A percentile compares a stretch with the other conserved stretches of the same genome.
Conservation (phyloP, 2,113 vertebrate genomes). For the Globicephala melas region DNA sequence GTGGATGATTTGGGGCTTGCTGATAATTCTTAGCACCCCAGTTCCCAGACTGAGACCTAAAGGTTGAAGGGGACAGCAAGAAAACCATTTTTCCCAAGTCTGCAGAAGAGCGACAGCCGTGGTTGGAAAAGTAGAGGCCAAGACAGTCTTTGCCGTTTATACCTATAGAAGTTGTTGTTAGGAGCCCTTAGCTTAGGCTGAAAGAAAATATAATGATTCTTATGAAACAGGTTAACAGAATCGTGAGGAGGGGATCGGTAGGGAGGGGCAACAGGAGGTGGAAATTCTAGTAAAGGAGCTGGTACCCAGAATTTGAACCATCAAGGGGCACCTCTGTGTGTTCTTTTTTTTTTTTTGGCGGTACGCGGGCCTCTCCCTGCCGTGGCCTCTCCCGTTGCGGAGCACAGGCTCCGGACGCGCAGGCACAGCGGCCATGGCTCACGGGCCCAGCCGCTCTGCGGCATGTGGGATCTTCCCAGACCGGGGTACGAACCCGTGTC, state of each 20-base stretch:
- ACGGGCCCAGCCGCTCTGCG: rapidly evolving
- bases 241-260: neutral
- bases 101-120: neutral
- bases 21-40: neutral
- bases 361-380: too few relatives aligned
- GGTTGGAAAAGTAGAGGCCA: neutral
- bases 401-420: too few relatives aligned
- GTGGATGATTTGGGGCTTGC: neutral
- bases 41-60: neutral
- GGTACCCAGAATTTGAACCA: neutral
- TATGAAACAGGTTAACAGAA: neutral
- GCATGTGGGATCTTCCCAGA: rapidly evolving
- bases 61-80: neutral
- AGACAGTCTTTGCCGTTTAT: neutral
- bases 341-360: too few relatives aligned
- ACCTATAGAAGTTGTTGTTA: neutral
- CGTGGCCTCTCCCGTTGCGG: too few relatives aligned
- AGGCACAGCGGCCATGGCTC: too few relatives aligned
- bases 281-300: neutral
- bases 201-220: neutral
- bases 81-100: neutral
- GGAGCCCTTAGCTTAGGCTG: neutral
- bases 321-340: neutral
- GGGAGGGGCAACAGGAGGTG: neutral
- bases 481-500: too few relatives aligned